These are phyloP conservation scores for Polyploca ridens DNA, from an alignment of 2,888 invertebrate genomes.

Conservation along the genomic window DNA sequence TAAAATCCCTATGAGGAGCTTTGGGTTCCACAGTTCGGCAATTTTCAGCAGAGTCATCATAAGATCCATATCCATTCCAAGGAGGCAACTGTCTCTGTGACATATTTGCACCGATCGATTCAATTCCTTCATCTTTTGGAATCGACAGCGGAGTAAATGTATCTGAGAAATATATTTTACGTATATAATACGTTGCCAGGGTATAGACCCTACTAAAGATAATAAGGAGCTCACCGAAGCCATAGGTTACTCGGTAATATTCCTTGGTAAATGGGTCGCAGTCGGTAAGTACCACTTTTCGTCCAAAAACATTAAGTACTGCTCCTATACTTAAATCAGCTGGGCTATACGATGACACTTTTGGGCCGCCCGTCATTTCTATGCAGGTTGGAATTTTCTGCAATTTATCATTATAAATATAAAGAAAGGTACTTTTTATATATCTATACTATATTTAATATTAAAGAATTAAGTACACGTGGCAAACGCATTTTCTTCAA, in stretches of 20 bases:
- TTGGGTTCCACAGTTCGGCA: constrained; percentile 92
- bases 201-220: constrained; percentile 21
- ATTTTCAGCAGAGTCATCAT: constrained; percentile 95
- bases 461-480: constrained; percentile 81
- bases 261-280: constrained; percentile 94
- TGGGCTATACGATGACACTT: constrained; percentile 84
- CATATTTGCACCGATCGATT: constrained; percentile 55
- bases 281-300: constrained; percentile 91
- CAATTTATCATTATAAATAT: constrained; percentile 12
- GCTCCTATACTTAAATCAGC: constrained; percentile 93
- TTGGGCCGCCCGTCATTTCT: constrained; percentile 74
- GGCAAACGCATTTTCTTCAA: constrained; percentile 91
- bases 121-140: constrained; percentile 66
- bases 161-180: constrained; percentile 58
- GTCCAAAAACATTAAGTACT: constrained; percentile 91
- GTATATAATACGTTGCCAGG: neutral
- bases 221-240: constrained; percentile 74
- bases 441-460: neutral
- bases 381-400: constrained; percentile 70
- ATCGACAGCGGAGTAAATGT: constrained; percentile 86
- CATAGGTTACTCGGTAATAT: constrained; percentile 90
- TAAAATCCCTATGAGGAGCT: constrained; percentile 90
- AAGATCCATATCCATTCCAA: constrained; percentile 95
- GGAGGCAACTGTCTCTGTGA: constrained; percentile 88
- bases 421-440: neutral